Evolutionary conservation across 2,113 vertebrate genomes (phyloP), one percentile per base, ranked within the genome.

Genomic region (Bambusicola thoracicus): DNA sequence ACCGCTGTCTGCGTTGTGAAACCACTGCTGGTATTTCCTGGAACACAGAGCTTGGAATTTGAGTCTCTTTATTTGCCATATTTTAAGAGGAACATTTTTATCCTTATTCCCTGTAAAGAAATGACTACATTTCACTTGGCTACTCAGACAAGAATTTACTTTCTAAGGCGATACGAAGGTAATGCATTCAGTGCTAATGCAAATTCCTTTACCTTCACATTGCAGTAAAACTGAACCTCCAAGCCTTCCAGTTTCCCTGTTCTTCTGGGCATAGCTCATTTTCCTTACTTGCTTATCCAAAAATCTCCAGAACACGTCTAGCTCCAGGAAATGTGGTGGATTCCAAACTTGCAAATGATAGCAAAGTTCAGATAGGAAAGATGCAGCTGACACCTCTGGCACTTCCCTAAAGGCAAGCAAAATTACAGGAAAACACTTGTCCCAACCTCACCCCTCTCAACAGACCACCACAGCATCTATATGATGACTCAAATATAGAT

Each of bases 381-480:
- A 56, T n/a, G 65, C 44, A 62, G 65, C 27, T 2, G 49, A 29
- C 18, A 19, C 17, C 13, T 0, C 4, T 6, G 51, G 61, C 61
- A 15, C 18, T 17, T 6, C 41, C 70, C 43, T 3, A 30, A 34
- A 7, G 22, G 19, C 32, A 38, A 43, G 27, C 0, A 20, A 15
- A 58, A 36, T 15, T 48, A 7, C 46, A 3, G n/a, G 22, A 21
- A 62, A 51, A 51, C 2, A 0, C 2, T 0, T 1, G 12, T 27
- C 51, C 66, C 1, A 0, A 40, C 3, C 62, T 19, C 38, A 0
- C 16, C 2, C 32, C 24, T 1, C 51, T 5, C 34, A 21, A 6
- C 24, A 10, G 67, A 2, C 27, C 2, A 0, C 2, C 11, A 1
- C 1, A 5, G 30, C 1, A 0, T 1, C 53, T 15, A 5, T 0